Base-by-base conservation (phyloP, 2,113 vertebrate genomes). In the Mungos mungo region DNA sequence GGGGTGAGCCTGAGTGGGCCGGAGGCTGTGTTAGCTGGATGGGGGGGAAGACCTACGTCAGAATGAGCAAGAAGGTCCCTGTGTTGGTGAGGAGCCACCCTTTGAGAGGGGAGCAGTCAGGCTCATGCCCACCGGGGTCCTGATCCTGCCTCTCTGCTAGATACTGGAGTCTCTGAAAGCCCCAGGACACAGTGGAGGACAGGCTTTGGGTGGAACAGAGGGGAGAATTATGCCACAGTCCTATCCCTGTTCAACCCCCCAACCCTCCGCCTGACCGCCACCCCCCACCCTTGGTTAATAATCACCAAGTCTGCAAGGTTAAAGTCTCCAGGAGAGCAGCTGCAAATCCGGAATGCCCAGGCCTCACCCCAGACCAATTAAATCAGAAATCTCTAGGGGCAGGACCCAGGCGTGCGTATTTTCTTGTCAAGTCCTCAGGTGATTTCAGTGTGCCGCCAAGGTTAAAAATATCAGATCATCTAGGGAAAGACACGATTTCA, bases 351-450 rank as follows among this genome's bases (percentile, higher is more conserved):
- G 57, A 77, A 77, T 79, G 89, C 91, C 82, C 82, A 85, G 84
- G 63, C 21, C 88, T 81, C 54, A 33, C 29, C 85, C 83, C 88
- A 65, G 84, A 47, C 93, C 97, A 98, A 96, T 98, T 97, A 98
- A 97, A 97, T 93, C 71, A 57, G 57, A 82, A 92, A 57, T 94
- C 88, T 86, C 88, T n/a, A 41, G 82, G 57, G 77, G 18, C 21
- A 66, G 81, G 84, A 57, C 93, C 54, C 74, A 96, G 88, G 86
- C 45, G 0, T 33, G 27, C 0, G 1, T 93, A 77, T 84, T 93
- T 96, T 93, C 77, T 93, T 35, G 38, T 29, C 21, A 90, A 45
- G 68, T 79, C 52, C 97, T 90, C 72, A 50, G 85, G 76, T 93
- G 93, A 97, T 87, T 92, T 27, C 52, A 45, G 4, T 7, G 38